Percentiles rank a stretch among this genome's conserved stretches.
phyloP scores from a whole-genome alignment of 2,797 vertebrate species.

The Rhincodon typus region DNA sequence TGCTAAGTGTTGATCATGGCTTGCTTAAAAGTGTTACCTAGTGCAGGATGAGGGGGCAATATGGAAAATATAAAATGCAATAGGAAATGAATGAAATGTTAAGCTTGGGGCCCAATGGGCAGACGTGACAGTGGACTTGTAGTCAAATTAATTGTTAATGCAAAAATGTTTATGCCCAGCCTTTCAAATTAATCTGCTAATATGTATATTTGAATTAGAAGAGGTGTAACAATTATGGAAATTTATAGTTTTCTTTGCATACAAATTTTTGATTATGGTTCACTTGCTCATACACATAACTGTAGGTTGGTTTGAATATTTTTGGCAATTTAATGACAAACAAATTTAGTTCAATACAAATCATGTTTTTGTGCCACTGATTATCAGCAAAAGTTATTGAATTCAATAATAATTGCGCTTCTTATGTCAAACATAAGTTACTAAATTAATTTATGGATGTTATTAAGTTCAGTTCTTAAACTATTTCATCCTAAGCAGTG shows the following conservation, averaged over 20 bases:
- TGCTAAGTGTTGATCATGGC: background rate
- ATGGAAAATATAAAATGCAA: background rate
- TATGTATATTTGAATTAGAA: background rate
- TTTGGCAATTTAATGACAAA: background rate
- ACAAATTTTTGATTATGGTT: constrained; percentile 8
- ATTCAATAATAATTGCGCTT: background rate
- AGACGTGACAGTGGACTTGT: background rate
- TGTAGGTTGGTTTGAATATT: background rate
- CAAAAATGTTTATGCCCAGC: background rate
- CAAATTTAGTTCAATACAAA: background rate
- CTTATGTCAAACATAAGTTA: background rate
- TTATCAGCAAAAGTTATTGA: constrained; percentile 1
- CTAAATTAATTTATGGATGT: background rate
- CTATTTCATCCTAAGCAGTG: background rate
- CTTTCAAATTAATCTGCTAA: background rate
- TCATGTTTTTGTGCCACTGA: background rate
- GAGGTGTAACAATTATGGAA: background rate
- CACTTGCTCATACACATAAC: background rate
- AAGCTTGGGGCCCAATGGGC: background rate
- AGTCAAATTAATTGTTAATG: background rate
- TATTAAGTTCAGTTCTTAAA: background rate
- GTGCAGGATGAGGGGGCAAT: background rate
- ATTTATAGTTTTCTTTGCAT: background rate
- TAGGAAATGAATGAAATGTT: background rate
- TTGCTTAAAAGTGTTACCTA: background rate